phyloP scores from a whole-genome alignment of 2,888 invertebrate species.

The Phaedon cochleariae region DNA sequence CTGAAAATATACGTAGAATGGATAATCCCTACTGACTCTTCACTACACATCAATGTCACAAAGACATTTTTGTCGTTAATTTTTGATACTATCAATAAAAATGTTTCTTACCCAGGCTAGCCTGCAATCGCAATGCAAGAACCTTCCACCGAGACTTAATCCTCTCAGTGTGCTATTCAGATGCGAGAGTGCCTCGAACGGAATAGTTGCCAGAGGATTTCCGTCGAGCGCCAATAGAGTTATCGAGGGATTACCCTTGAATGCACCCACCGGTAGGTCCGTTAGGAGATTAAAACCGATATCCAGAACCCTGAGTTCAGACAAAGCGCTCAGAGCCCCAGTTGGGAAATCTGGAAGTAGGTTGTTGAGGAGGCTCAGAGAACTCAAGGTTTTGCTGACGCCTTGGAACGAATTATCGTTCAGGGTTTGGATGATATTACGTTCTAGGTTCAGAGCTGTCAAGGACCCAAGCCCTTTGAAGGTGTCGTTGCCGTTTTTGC shows the following conservation, averaged over 20 bases:
- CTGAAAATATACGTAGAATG: slow-evolving; percentile 10
- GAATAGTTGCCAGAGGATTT: slow-evolving; percentile 86
- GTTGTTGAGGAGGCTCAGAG: slow-evolving; percentile 88
- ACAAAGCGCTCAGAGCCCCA: slow-evolving; percentile 78
- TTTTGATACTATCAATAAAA: not conserved
- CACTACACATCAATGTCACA: not conserved
- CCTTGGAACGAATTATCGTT: slow-evolving; percentile 81
- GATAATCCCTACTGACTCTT: too few relatives aligned
- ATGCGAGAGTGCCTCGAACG: slow-evolving; percentile 78
- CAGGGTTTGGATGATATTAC: slow-evolving; percentile 84
- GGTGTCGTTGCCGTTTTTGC: slow-evolving; percentile 68
- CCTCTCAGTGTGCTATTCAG: slow-evolving; percentile 86
- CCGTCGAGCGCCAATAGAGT: slow-evolving; percentile 90
- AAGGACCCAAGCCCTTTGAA: slow-evolving; percentile 83
- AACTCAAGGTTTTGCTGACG: slow-evolving; percentile 83
- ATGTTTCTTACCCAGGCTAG: slow-evolving; percentile 73
- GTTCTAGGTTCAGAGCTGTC: slow-evolving; percentile 87
- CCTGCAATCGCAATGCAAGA: slow-evolving; percentile 88
- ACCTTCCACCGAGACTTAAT: slow-evolving; percentile 86
- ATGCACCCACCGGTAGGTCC: slow-evolving; percentile 81
- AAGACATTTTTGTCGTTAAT: too few relatives aligned
- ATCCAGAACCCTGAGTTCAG: slow-evolving; percentile 86
- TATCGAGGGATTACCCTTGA: slow-evolving; percentile 82
- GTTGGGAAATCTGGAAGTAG: slow-evolving; percentile 87
- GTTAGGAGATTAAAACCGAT: slow-evolving; percentile 92